Conservation (phyloP, 2,888 invertebrate species). For the Pyrrhia umbra region DNA sequence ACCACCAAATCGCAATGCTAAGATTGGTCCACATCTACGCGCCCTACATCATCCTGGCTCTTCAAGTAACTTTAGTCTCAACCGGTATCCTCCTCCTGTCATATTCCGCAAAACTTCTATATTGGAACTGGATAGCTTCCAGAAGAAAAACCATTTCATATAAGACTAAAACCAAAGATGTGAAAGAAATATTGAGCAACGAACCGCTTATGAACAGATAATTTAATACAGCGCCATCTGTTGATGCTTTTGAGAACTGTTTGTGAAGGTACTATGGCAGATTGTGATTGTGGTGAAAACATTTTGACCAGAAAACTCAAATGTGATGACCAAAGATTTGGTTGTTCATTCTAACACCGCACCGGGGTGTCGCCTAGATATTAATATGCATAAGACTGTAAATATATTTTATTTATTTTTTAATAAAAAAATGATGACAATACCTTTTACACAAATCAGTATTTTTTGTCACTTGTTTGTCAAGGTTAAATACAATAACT, state of each 20-base stretch:
- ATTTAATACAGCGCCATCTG: slow-evolving; percentile 23
- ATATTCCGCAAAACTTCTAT: slow-evolving; percentile 41
- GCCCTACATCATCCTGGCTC: slow-evolving; percentile 60
- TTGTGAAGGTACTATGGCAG: not conserved
- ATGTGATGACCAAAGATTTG: not conserved
- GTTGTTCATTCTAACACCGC: not conserved
- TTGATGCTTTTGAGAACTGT: slow-evolving; percentile 9
- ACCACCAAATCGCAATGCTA: slow-evolving; percentile 54
- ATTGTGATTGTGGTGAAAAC: not conserved
- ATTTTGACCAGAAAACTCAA: not conserved
- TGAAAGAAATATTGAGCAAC: slow-evolving; percentile 19
- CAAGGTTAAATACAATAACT: no score
- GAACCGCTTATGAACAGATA: slow-evolving; percentile 49
- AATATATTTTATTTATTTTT: not conserved
- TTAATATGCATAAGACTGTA: not conserved
- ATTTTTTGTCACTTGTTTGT: no score
- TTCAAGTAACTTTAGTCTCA: slow-evolving; percentile 51
- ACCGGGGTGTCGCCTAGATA: not conserved
- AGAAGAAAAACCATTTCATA: slow-evolving; percentile 30
- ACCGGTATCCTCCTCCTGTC: slow-evolving; percentile 43
- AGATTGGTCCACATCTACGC: slow-evolving; percentile 62
- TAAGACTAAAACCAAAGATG: slow-evolving; percentile 11
- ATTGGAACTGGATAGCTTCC: slow-evolving; percentile 42
- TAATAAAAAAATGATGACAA: no score
- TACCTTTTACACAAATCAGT: no score